Percentiles rank a stretch among this genome's conserved stretches.
phyloP scores from a whole-genome alignment of 2,888 invertebrate species.

The Phengaris arion region DNA sequence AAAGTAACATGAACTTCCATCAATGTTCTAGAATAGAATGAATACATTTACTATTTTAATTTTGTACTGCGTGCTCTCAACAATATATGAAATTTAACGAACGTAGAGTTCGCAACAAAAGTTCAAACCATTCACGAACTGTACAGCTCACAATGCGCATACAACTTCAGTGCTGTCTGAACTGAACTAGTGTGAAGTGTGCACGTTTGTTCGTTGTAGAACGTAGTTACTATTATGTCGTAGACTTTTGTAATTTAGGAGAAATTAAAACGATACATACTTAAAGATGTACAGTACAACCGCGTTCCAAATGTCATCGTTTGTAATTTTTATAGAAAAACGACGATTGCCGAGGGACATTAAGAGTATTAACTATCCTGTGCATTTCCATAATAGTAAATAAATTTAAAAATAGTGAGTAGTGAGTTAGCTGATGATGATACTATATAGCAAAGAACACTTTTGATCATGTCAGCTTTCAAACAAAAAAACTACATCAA shows the following conservation, averaged over 20 bases:
- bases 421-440: no score
- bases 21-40: background rate
- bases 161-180: conserved; percentile 5
- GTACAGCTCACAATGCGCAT: background rate
- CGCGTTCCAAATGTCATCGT: no score
- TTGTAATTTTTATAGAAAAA: no score
- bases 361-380: no score
- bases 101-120: background rate
- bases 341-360: no score
- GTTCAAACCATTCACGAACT: background rate
- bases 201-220: background rate
- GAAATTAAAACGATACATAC: background rate
- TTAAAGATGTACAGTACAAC: background rate
- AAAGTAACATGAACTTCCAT: no score
- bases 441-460: no score
- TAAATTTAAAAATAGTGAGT: no score
- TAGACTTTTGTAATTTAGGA: background rate
- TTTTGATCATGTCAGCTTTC: no score
- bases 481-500: no score
- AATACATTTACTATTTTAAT: background rate
- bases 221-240: background rate
- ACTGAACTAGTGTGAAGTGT: conserved; percentile 10
- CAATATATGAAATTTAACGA: background rate
- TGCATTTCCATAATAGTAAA: no score
- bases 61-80: background rate